Base-by-base conservation (phyloP, 2,888 invertebrate species). In the Andrena hattorfiana region DNA sequence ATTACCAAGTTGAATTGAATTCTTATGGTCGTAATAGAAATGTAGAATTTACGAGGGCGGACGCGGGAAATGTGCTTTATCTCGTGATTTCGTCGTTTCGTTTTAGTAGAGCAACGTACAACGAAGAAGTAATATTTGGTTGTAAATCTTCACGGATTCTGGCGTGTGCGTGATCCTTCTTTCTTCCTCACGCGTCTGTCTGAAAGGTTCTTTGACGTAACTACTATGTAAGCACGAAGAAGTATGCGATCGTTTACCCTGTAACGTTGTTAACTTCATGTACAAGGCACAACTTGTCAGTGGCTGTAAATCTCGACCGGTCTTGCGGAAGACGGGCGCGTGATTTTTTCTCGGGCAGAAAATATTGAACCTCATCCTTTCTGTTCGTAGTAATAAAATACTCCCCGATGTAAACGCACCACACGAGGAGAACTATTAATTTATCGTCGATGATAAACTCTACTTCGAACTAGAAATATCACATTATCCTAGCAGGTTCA, bases 241-340 rank as follows among this genome's bases (percentile, higher is more conserved):
- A 51, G 70, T 62, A 77, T 66, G 77, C 4, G 56, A 70, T 70
- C 20, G 64, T 51, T 70, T 42, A 66, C n/a, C 49, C 28, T 30
- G 49, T 30, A 69, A 64, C 67, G 71, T 48, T 71, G 66, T 77
- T 81, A 72, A 81, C 60, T 71, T 77, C 51, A 28, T 26, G 54
- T 23, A 23, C 48, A 10, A n/a, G 32, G 26, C 26, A n/a, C 30
- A 32, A 73, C 68, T 71, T 59, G 63, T 51, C 62, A 56, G 72
- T 69, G 23, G 66, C 32, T 77, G 71, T 72, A 77, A 68, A 62
- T 56, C 62, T 70, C 26, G 64, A 51, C 49, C 30, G 32, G 42
- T 60, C 51, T 77, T 42, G 10, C 20, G 59, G 60, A 35, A 48
- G 8, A 59, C 23, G 23, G 62, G 3, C 35, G 8, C 30, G 54